Evolutionary conservation across 2,888 invertebrate species (phyloP), one percentile per base, ranked within the genome.

Genomic region (Neoscelio sp.): DNA sequence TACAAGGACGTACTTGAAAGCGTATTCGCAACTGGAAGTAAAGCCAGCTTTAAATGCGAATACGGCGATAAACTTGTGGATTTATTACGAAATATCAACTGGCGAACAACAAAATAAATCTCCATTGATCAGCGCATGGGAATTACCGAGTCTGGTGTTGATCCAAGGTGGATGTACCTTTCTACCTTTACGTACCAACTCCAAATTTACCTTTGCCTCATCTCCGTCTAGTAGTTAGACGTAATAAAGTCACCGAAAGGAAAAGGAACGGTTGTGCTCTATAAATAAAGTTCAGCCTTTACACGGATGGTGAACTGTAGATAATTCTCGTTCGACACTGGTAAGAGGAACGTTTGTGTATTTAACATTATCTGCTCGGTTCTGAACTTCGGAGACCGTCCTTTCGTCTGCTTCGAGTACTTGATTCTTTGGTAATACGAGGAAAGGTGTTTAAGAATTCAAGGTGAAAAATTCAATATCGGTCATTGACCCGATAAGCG

Each of bases 1-100:
- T 3, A 15, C 83, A 85, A 85, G 84, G 83, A 42, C 84, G 81
- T 83, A 83, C 83, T 83, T 67, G 83, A 35, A 35, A 48, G 28
- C 50, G 8, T 28, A 42, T 60, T 46, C 20, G 23, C 62, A 46
- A 35, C 5, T 20, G 20, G 15, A 46, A 33, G n/a, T 46, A 26
- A 23, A 30, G 13, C 6, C 18, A 1, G 35, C 18, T 52, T 12
- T n/a, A 10, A 13, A 30, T 30, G 13, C 15, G 6, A 33, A 33
- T 44, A 20, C 8, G 20, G 20, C 3, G 3, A 6, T 28, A 28
- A 28, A 28, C 7, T 2, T n/a, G 2, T 12, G 10, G 33, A 28
- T 28, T 28, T 28, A 7, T 28, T 33, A 33, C 33, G 33, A 33
- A 33, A 33, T 33, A 33, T 33, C 12, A n/a, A n/a, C n/a, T n/a